These are phyloP conservation scores for Dryocosmus kuriphilus DNA, from an alignment of 2,888 invertebrate species.

Conservation along the genomic window DNA sequence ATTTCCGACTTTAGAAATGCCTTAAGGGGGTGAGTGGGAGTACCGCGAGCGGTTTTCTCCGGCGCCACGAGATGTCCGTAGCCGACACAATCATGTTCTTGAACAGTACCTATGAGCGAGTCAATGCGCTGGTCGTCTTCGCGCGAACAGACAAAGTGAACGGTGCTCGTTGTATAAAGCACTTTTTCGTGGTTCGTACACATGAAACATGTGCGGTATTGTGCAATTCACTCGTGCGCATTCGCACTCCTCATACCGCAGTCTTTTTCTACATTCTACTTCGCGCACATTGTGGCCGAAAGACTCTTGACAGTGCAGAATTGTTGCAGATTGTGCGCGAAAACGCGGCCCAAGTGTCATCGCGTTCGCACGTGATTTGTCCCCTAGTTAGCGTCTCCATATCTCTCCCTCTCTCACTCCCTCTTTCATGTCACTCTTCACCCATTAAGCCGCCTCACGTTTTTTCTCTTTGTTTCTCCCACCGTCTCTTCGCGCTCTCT, in stretches of 20 bases:
- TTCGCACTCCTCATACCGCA: neutral
- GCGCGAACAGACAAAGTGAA: constrained; percentile 40
- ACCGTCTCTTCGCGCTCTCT: neutral
- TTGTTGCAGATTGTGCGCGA: constrained; percentile 24
- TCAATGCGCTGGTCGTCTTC: constrained; percentile 36
- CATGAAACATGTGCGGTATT: constrained; percentile 27
- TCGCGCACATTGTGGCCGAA: neutral
- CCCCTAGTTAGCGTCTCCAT: constrained; percentile 1
- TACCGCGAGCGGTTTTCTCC: neutral
- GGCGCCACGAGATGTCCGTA: constrained; percentile 31
- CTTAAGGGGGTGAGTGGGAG: neutral
- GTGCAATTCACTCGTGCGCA: neutral
- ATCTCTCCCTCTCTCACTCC: constrained; percentile 22
- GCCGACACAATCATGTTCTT: constrained; percentile 32
- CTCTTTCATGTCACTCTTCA: neutral
- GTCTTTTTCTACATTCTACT: neutral
- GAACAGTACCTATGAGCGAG: neutral
- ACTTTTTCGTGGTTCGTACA: constrained; percentile 10
- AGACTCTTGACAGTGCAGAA: neutral
- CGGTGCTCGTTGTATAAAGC: constrained; percentile 25
- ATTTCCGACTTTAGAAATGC: neutral
- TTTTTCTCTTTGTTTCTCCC: constrained; percentile 22
- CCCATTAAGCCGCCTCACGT: neutral
- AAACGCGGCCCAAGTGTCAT: constrained; percentile 26
- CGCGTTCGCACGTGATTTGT: constrained; percentile 26